These are phyloP conservation scores for Clostera curtula DNA, from an alignment of 2,888 invertebrate genomes.

Conservation along the genomic window DNA sequence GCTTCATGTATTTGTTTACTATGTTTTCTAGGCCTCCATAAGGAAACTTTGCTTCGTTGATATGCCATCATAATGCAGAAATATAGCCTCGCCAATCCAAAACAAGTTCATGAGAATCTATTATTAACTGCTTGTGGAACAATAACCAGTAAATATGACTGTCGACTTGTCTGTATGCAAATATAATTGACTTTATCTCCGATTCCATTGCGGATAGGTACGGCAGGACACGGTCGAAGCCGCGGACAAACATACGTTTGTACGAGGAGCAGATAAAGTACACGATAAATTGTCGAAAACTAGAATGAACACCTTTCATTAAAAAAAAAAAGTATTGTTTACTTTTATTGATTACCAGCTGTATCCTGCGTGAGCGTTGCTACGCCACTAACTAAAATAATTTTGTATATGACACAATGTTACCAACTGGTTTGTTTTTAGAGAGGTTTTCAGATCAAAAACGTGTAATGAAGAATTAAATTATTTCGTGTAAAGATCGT, in stretches of 20 bases:
- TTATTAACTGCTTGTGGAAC: conserved; percentile 32
- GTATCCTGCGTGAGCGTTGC: too few relatives aligned
- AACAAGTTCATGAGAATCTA: conserved; percentile 21
- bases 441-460: too few relatives aligned
- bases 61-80: conserved; percentile 8
- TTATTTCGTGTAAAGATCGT: too few relatives aligned
- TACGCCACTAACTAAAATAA: too few relatives aligned
- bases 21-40: too few relatives aligned
- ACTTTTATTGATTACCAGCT: too few relatives aligned
- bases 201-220: conserved; percentile 24
- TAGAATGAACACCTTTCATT: neutral
- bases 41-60: neutral
- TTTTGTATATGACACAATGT: too few relatives aligned
- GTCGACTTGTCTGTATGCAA: conserved; percentile 52
- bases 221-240: conserved; percentile 15
- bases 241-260: conserved; percentile 14
- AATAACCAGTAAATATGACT: conserved; percentile 42
- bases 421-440: too few relatives aligned
- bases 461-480: too few relatives aligned
- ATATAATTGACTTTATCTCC: conserved; percentile 58
- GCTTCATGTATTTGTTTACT: too few relatives aligned
- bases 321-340: too few relatives aligned
- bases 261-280: conserved; percentile 23
- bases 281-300: neutral
- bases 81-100: conserved; percentile 11